Percentiles rank a stretch among this genome's conserved stretches.
phyloP scores from a whole-genome alignment of 2,797 vertebrate genomes.

The Typhlichthys eigenmanni region DNA sequence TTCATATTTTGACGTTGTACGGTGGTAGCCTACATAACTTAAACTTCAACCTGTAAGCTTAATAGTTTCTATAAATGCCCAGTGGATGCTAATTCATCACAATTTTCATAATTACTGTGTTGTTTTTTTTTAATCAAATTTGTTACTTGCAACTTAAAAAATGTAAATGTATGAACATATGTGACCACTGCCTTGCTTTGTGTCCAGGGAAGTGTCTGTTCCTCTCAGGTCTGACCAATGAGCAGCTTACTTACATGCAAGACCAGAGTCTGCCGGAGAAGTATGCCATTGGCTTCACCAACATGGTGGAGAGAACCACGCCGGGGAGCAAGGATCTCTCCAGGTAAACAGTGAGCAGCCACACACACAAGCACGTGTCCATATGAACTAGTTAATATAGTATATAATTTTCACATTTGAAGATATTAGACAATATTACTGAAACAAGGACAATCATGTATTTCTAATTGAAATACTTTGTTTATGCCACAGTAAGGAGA shows the following conservation, averaged over 20 bases:
- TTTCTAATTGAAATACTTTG: constrained; percentile 5
- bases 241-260: constrained; percentile 91
- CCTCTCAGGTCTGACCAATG: constrained; percentile 89
- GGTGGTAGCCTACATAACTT: too few species aligned
- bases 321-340: constrained; percentile 98
- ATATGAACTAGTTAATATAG: not conserved
- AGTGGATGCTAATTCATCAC: too few species aligned
- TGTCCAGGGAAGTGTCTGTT: constrained; percentile 94
- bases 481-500: constrained; percentile 87
- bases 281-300: constrained; percentile 96
- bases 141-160: too few species aligned
- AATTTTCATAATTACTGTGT: too few species aligned
- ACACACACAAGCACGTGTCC: not conserved
- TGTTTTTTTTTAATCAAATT: too few species aligned
- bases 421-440: too few species aligned
- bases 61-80: too few species aligned
- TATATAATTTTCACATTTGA: too few species aligned
- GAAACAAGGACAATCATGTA: too few species aligned
- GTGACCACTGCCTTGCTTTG: not conserved
- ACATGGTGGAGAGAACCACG: constrained; percentile 98
- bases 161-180: not conserved
- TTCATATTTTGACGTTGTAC: too few species aligned
- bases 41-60: too few species aligned
- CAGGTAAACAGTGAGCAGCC: constrained; percentile 73
- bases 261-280: constrained; percentile 90